Conservation (phyloP, 2,888 invertebrate species). For the Melangyna quadrimaculata region DNA sequence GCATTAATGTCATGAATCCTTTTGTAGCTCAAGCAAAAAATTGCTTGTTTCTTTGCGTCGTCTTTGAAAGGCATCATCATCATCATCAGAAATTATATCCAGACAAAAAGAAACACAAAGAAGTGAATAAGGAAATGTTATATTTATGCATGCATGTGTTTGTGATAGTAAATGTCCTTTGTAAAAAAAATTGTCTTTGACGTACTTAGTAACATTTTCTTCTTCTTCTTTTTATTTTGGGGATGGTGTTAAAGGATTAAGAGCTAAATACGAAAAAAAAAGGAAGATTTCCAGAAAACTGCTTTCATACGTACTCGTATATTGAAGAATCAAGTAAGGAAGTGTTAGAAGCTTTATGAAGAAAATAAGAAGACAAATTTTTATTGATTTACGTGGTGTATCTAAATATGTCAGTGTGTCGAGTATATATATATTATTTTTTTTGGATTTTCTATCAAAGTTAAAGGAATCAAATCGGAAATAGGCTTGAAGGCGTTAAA, state of each 20-base stretch:
- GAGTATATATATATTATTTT: not conserved
- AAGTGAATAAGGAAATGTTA: slow-evolving; percentile 15
- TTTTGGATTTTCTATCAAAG: not conserved
- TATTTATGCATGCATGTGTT: not conserved
- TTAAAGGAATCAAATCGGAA: slow-evolving; percentile 3
- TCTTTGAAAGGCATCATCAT: slow-evolving; percentile 5
- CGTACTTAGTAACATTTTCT: slow-evolving; percentile 12
- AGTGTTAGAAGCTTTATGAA: slow-evolving; percentile 7
- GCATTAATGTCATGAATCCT: slow-evolving; percentile 49
- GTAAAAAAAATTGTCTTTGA: not conserved
- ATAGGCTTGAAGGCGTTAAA: slow-evolving; percentile 1
- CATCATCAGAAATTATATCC: slow-evolving; percentile 2
- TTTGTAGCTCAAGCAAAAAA: not conserved
- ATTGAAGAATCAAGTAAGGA: slow-evolving; percentile 19
- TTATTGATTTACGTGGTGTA: slow-evolving; percentile 7
- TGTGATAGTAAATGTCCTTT: not conserved
- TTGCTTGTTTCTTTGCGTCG: not conserved
- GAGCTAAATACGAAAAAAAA: not conserved
- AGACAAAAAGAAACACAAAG: not conserved
- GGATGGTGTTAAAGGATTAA: slow-evolving; percentile 26
- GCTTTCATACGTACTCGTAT: not conserved
- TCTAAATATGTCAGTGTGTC: slow-evolving; percentile 4
- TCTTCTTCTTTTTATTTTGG: not conserved
- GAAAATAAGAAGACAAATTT: not conserved
- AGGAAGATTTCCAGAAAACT: not conserved